phyloP scores from a whole-genome alignment of 2,797 vertebrate species.

The Nyctibius grandis region DNA sequence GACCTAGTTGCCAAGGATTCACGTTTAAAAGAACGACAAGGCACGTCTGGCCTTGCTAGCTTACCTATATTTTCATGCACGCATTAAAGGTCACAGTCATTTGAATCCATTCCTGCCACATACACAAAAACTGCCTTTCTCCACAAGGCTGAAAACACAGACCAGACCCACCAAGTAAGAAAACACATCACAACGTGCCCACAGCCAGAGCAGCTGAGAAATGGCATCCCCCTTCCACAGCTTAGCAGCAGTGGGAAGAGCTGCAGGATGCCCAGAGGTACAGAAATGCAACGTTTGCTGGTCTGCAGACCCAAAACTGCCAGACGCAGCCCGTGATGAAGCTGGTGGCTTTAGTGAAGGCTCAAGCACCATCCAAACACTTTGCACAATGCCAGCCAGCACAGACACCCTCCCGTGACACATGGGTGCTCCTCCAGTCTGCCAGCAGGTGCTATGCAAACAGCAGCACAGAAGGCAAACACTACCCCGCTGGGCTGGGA shows the following conservation, averaged over 20 bases:
- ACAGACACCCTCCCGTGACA: background rate
- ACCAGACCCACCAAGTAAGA: background rate
- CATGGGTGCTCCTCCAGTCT: background rate
- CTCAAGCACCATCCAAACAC: background rate
- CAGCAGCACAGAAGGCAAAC: background rate
- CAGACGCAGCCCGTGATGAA: background rate
- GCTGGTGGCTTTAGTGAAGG: background rate
- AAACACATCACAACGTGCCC: background rate
- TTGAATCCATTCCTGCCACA: background rate
- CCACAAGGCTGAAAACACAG: background rate
- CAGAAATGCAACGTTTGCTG: background rate
- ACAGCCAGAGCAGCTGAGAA: background rate
- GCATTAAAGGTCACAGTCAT: background rate
- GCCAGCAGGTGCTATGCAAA: background rate
- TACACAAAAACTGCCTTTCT: background rate
- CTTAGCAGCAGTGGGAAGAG: background rate
- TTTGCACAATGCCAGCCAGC: background rate
- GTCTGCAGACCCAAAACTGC: background rate
- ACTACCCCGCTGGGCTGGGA: fast-evolving
- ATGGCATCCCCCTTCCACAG: background rate
- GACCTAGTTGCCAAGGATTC: background rate
- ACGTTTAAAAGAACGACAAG: background rate
- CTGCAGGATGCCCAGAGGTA: background rate
- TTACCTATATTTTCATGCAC: background rate
- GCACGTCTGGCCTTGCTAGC: background rate